Percentiles rank a stretch among this genome's conserved stretches.
These are phyloP conservation scores for Phragmatobia fuliginosa DNA, from an alignment of 2,888 invertebrate species.

Conservation along the genomic window DNA sequence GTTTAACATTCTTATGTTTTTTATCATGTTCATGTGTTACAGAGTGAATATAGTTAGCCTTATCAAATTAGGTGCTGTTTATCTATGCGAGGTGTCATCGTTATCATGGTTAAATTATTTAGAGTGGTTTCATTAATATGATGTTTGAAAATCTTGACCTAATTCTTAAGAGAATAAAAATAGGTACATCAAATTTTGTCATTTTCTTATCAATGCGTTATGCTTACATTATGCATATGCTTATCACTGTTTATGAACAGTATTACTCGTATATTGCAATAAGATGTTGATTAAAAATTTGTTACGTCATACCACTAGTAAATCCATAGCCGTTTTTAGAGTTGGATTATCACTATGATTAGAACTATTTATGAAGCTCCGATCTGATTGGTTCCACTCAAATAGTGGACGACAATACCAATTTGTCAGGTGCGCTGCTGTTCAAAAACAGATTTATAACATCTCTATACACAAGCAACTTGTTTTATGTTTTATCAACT, in stretches of 20 bases:
- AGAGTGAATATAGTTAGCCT: constrained; percentile 9
- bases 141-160: constrained; percentile 1
- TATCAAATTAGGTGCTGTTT: constrained; percentile 18
- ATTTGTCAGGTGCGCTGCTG: background rate
- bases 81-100: background rate
- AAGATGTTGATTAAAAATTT: background rate
- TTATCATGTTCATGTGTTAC: constrained; percentile 9
- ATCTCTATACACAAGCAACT: no score
- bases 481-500: no score
- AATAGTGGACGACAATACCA: background rate
- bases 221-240: no score
- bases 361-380: background rate
- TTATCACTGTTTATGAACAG: no score
- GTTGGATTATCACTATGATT: background rate
- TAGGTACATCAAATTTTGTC: background rate
- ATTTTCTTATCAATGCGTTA: background rate
- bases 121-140: background rate
- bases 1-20: constrained; percentile 9
- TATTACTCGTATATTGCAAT: no score
- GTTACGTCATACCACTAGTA: background rate
- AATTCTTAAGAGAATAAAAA: background rate
- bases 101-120: constrained; percentile 12
- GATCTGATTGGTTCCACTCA: background rate
- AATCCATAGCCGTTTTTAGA: background rate
- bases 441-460: background rate